These are phyloP conservation scores for Epicauta chinensis DNA, from an alignment of 1,140 invertebrate genomes.

Conservation along the genomic window DNA sequence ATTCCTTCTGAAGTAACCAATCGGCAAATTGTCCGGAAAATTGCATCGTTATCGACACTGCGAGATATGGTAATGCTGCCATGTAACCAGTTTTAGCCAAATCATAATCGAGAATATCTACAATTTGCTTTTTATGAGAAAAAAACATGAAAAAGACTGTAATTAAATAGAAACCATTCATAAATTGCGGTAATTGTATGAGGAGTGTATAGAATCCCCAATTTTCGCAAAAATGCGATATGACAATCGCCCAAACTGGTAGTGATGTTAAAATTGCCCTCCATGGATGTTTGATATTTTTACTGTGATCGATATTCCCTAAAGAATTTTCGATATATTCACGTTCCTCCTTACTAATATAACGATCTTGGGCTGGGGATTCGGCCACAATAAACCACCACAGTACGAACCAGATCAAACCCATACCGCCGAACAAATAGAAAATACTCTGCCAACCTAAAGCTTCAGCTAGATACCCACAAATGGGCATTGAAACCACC, in stretches of 20 bases:
- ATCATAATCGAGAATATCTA: conserved; percentile 66
- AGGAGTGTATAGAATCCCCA: conserved; percentile 94
- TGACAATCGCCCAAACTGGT: conserved; percentile 85
- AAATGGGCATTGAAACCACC: conserved; percentile 70
- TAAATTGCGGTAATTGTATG: conserved; percentile 84
- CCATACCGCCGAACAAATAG: conserved; percentile 73
- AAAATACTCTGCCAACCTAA: conserved; percentile 84
- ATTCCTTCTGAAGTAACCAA: conserved; percentile 55
- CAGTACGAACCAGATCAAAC: conserved; percentile 61
- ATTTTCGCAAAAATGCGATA: conserved; percentile 90
- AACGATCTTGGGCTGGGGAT: conserved; percentile 67
- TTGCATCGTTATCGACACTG: conserved; percentile 75
- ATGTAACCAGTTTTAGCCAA: conserved; percentile 71
- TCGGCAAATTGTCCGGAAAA: conserved; percentile 76
- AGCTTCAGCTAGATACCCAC: conserved; percentile 61
- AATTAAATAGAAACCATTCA: conserved; percentile 70
- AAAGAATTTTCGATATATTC: conserved; percentile 61
- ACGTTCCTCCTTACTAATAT: conserved; percentile 67
- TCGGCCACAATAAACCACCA: conserved; percentile 70
- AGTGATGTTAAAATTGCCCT: conserved; percentile 69
- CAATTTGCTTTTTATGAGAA: conserved; percentile 26
- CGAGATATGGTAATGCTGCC: conserved; percentile 78
- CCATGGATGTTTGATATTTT: conserved; percentile 67
- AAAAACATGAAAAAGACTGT: background rate
- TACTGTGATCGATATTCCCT: conserved; percentile 35